Evolutionary conservation across 2,797 vertebrate genomes (phyloP), one percentile per base, ranked within the genome.

Genomic region (Neomorphus geoffroyi): DNA sequence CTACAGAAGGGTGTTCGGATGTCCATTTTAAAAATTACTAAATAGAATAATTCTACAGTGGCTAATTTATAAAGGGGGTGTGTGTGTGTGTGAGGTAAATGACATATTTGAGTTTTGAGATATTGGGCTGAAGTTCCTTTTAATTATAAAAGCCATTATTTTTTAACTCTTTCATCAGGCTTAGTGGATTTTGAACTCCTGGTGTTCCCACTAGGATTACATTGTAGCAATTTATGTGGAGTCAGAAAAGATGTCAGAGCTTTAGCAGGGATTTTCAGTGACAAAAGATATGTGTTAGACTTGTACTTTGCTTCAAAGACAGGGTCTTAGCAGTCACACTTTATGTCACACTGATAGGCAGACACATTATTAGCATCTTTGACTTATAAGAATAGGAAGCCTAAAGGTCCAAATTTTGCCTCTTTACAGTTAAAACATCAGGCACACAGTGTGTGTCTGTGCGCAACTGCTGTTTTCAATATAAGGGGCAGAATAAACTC

Each of bases 341-440:
- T 61, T 96, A 94, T 93, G 78, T 94, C 89, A 94, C 86, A 37
- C 71, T 88, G 64, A 81, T 81, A 92, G 91, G 75, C 80, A 95
- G 94, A 90, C 79, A 84, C 57, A 92, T 95, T 95, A 96, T 97
- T 97, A 97, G 70, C 94, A 96, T 96, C 86, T 95, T 95, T 97
- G 86, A 96, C 92, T 96, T 88, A 69, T 5, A 96, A 88, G 84
- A 96, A 94, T 90, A 90, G 71, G 91, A 78, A 96, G 41, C 93
- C 86, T 15, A 24, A 96, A 94, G 85, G 57, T 86, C 50, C 81
- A 77, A 83, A 91, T 90, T 94, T 96, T 96, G 23, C 35, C 54
- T 86, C 78, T 93, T 48, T 92, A 26, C 21, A 96, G 73, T 93
- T 96, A 86, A 97, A 97, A 96, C 62, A 78, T 48, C 41, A 96